Conservation (phyloP, 2,113 vertebrate species). For the Morphnarchus princeps region DNA sequence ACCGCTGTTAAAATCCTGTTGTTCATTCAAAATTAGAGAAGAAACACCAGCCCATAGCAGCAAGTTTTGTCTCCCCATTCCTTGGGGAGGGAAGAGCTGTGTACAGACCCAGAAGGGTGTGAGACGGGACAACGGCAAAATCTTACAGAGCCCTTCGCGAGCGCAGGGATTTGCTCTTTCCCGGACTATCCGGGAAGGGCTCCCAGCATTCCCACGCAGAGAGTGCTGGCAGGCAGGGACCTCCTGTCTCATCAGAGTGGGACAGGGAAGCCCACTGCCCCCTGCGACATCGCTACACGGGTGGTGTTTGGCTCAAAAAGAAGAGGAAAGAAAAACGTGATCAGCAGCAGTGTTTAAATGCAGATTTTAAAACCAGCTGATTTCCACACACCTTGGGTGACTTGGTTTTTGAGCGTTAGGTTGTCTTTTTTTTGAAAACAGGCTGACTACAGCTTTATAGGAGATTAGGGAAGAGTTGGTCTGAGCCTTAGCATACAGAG, state of each 20-base stretch:
- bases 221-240: background rate
- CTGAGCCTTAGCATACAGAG: background rate
- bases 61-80: no score
- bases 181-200: background rate
- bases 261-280: background rate
- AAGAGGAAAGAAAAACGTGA: background rate
- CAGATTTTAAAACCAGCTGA: background rate
- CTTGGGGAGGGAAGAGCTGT: background rate
- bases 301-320: accelerated
- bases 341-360: background rate
- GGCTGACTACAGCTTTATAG: background rate
- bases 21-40: background rate
- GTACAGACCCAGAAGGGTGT: background rate
- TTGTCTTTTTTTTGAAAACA: background rate
- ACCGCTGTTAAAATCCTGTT: background rate
- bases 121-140: accelerated
- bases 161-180: background rate
- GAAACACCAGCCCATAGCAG: background rate
- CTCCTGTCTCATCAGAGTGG: accelerated
- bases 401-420: background rate
- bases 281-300: accelerated
- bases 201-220: background rate
- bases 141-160: accelerated
- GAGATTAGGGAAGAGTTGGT: background rate
- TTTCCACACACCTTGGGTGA: background rate